Evolutionary conservation across 2,797 vertebrate genomes (phyloP), one percentile per base, ranked within the genome.

Genomic region (Hozukius guyotensis): DNA sequence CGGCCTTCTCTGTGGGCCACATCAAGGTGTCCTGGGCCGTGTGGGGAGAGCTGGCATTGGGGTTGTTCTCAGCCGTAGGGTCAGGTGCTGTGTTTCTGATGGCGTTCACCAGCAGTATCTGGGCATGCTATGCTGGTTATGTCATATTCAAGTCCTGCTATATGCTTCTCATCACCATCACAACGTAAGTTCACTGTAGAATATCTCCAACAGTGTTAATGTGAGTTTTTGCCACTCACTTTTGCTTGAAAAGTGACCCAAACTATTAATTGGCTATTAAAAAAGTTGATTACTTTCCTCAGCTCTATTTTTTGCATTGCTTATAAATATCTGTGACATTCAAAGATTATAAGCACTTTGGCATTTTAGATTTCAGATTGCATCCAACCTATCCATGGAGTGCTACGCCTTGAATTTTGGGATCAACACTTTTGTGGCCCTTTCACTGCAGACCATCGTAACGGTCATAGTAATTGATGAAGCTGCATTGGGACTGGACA

Each of bases 161-260:
- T 84, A 96, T 96, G 94, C 86, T 96, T 22, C 95, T 96, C 38
- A 95, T 96, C 75, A 96, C 95, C 70, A 94, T 96, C 84, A 93
- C 95, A 42, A 91, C 89, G 87, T 96, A 85, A 89, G 93, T 84
- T 53, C 36, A 31, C 25, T 2, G 9, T 18, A 22, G 22, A 24
- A 27, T 31, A 63, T 6, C 12, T 53, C 13, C 9, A 62, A 49
- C 52, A 57, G 4, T 22, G n/a, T 22, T 62, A 29, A 4, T 13
- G 14, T 4, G n/a, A 9, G 31, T 32, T 57, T 38, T 42, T 42
- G 38, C 38, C 38, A 27, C 3, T 65, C 1, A 29, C 10, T 42
- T 55, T 42, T 63, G 0, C 27, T 18, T 22, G 3, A 63, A 29
- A 70, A 8, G 20, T 62, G 6, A 62, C 8, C 32, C 8, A 52